A percentile compares a stretch with the other conserved stretches of the same genome.
These are phyloP conservation scores for Lithodes maja DNA, from an alignment of 2,888 invertebrate species.

Conservation along the genomic window DNA sequence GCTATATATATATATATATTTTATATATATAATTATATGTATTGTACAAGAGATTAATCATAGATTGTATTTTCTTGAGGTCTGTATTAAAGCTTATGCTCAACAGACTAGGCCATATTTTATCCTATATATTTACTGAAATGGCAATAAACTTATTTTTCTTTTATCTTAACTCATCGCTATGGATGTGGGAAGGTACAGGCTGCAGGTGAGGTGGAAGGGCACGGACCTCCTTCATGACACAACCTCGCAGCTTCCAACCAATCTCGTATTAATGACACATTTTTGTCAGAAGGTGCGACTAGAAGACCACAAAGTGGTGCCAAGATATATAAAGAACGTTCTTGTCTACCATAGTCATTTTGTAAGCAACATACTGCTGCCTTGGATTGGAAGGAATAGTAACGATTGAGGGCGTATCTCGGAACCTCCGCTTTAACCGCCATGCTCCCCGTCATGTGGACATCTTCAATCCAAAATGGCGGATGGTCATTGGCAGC, in stretches of 20 bases:
- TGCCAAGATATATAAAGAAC: background rate
- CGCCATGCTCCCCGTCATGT: constrained; percentile 86
- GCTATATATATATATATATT: too few relatives aligned
- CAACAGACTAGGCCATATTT: too few relatives aligned
- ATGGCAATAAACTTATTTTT: too few relatives aligned
- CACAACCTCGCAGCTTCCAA: constrained; percentile 28
- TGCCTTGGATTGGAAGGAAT: constrained; percentile 76
- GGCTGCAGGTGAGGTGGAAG: background rate
- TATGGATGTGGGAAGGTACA: constrained; percentile 27
- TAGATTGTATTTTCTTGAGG: too few relatives aligned
- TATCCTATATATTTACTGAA: too few relatives aligned
- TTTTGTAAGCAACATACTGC: constrained; percentile 38
- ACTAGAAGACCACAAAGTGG: constrained; percentile 47
- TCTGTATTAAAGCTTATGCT: too few relatives aligned
- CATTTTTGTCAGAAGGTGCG: constrained; percentile 43
- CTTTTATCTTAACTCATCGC: background rate
- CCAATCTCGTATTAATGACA: constrained; percentile 31
- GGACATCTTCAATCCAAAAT: constrained; percentile 95
- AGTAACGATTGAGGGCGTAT: constrained; percentile 75
- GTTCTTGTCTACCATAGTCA: background rate
- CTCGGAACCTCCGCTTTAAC: constrained; percentile 78
- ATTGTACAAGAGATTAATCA: too few relatives aligned
- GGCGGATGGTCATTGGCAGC: constrained; percentile 77
- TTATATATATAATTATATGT: too few relatives aligned
- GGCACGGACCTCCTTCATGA: constrained; percentile 23